Evolutionary conservation across 2,888 invertebrate species (phyloP), one percentile per base, ranked within the genome.

Genomic region (Drosophila atripex): DNA sequence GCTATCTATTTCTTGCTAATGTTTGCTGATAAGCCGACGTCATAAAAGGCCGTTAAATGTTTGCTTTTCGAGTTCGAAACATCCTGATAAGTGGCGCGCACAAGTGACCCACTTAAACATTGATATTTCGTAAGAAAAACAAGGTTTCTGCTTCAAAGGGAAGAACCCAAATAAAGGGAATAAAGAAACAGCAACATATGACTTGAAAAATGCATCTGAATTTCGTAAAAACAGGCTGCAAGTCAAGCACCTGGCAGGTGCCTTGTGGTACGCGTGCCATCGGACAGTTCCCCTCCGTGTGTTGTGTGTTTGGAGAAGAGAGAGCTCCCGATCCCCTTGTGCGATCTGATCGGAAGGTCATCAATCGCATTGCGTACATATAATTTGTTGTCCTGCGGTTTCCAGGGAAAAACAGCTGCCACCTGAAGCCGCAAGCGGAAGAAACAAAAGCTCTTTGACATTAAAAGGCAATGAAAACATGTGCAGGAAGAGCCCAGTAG

Each of bases 221-320:
- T n/a, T n/a, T n/a, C n/a, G n/a, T n/a, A n/a, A 32, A 11, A 4
- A 60, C 71, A 70, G 75, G 69, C 71, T 71, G 79, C 74, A 75
- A 84, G 74, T 83, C 77, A 79, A 83, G 55, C 82, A 83, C 85
- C 82, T 83, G 82, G 85, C 61, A 23, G 14, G 18, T 18, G 18
- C 18, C 11, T 66, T 69, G 64, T 80, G 54, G 83, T 69, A n/a
- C n/a, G 65, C 77, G 83, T 73, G 77, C 72, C 55, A n/a, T n/a
- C n/a, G 28, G 21, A 21, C 21, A 21, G 21, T 25, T 38, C 49
- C 53, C 25, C 32, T 50, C 43, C 11, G 1, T 7, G 18, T 45
- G 16, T 55, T 21, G 1, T 21, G 1, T 21, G 4, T 51, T 47
- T n/a, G 16, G n/a, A n/a, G 11, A 12, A 3, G 32, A 32, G 2